Evolutionary conservation across 2,113 vertebrate species (phyloP).

Genomic region (Menura novaehollandiae): DNA sequence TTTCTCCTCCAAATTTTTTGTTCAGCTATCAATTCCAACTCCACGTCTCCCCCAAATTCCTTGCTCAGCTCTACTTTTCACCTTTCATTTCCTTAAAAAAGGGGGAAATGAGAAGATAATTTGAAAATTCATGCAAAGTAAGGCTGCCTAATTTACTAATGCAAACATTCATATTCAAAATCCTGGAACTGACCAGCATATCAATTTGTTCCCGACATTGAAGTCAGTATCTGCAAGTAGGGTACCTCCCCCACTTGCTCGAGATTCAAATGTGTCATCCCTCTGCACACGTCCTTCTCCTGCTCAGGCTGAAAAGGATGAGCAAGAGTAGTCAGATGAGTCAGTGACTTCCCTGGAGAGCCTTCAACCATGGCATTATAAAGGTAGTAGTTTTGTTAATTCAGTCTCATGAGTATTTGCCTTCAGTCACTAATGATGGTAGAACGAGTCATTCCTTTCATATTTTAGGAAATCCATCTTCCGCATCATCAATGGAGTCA

Average conservation of each 20-base stretch:
- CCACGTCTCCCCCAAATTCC: not conserved
- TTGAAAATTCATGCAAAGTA: not conserved
- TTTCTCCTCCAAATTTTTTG: not conserved
- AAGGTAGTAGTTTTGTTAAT: not conserved
- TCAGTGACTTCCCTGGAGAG: constrained; percentile 8
- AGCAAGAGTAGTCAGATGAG: not conserved
- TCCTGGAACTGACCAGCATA: not conserved
- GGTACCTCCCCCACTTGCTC: not conserved
- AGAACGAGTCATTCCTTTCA: not conserved
- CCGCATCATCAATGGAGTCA: rapidly evolving
- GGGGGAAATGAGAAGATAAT: not conserved
- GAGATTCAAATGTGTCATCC: not conserved
- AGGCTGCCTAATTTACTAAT: not conserved
- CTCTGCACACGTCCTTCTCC: not conserved
- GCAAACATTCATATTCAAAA: not conserved
- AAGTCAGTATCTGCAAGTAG: not conserved
- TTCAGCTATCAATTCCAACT: not conserved
- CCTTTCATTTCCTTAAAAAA: not conserved
- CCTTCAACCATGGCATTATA: not conserved
- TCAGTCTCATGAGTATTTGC: not conserved
- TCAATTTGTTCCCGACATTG: not conserved
- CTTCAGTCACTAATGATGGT: not conserved
- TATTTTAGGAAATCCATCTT: not conserved
- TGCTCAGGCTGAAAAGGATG: not conserved
- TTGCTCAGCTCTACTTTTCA: not conserved